Base-by-base conservation (phyloP, 1,140 invertebrate species). In the Gonioctena quinquepunctata region DNA sequence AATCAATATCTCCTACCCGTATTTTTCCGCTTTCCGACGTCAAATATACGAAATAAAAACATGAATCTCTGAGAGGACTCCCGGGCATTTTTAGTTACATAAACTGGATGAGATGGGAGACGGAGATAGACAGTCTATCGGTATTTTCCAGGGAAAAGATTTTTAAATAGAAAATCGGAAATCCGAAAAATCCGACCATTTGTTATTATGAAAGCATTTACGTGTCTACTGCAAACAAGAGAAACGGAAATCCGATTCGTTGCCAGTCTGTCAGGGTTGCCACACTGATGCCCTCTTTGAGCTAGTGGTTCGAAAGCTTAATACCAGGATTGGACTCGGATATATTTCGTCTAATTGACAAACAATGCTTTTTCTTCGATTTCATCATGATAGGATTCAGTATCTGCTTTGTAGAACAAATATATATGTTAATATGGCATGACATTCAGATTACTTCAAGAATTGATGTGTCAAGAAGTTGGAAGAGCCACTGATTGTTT, bases 251-350 rank as follows among this genome's bases (percentile, higher is more conserved):
- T 42, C 16, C 8, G 16, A 25, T 23, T 21, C 54, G 54, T 25
- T 57, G 19, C 3, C 19, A 25, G 54, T 21, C 54, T 57, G 54
- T 57, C 54, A 57, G 54, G 54, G 54, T 98, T 89, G 99, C 97
- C 80, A 98, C 96, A 86, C 98, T 98, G 84, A 99, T 91, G 76
- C 96, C 96, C 88, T 98, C 98, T 23, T 96, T 97, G 96, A 99
- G 98, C 89, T 99, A 97, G 88, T 99, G 99, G 87, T 99, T 99
- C 96, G 98, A 91, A 78, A 94, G 94, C 84, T 88, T 79, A 88
- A 85, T 85, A 80, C 60, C 33, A 42, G 33, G 33, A n/a, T 2
- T n/a, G 33, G 3, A 2, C 33, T 42, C n/a, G n/a, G n/a, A n/a
- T n/a, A n/a, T n/a, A n/a, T n/a, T n/a, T n/a, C n/a, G n/a, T n/a